Base-by-base conservation (phyloP, 2,888 invertebrate species). In the Girardia tigrina region DNA sequence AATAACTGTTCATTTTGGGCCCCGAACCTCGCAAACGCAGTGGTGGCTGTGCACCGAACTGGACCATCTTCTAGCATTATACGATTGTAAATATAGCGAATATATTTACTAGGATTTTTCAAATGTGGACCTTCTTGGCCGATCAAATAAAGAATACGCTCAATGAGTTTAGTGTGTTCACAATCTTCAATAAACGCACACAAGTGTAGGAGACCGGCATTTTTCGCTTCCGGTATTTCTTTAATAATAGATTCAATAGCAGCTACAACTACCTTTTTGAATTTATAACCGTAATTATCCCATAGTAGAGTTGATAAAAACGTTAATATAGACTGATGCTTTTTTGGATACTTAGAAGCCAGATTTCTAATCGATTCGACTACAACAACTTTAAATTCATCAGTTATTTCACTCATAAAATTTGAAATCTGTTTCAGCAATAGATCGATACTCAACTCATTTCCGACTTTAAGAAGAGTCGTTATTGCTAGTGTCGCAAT, bases 181-280 rank as follows among this genome's bases (percentile, higher is more conserved):
- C 98, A 99, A 84, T 99, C 98, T 82, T 99, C 98, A 79, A 99
- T 99, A 81, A 99, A 99, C 85, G 99, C 98, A 82, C 98, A 98
- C 1, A 99, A 87, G 85, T 98, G 95, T 0, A 94, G 92, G 16
- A 99, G 85, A 16, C 88, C 87, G 0, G 91, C 90, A 85, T 98
- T 97, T 83, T 95, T 97, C 0, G 97, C 94, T 77, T 97, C 97
- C 0, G 91, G 91, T 83, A 97, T 97, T 82, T 95, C 95, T 84
- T 97, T 95, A 77, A 99, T 94, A 73, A 98, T 90, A 0, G 91
- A 90, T 71, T 98, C 97, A 75, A 99, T 92, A 0, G 97, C 97
- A 82, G 97, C 94, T 0, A 95, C 97, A 79, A 98, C 95, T 0
- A 95, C 94, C 23, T 92, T 92, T 85, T 99, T 99, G 85, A 97